A percentile compares a stretch with the other conserved stretches of the same genome.
Evolutionary conservation across 2,797 vertebrate species (phyloP).

Genomic region (Hafferia zeledoni): DNA sequence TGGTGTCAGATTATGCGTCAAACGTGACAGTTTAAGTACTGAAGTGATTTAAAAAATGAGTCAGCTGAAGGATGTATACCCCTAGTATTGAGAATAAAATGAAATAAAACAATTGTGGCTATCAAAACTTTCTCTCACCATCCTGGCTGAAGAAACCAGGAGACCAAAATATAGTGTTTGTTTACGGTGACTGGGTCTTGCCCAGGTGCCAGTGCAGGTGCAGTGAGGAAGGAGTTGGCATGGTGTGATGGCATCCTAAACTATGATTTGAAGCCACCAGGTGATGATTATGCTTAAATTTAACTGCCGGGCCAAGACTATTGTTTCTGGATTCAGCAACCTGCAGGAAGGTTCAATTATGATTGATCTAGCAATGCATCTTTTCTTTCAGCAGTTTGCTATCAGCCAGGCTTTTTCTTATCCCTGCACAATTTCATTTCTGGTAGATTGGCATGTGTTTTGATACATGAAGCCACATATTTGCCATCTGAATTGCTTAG

Average conservation of each 20-base stretch:
- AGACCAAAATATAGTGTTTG: neutral
- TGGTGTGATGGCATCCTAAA: neutral
- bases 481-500: neutral
- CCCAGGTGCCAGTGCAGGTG: neutral
- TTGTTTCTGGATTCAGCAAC: neutral
- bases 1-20: conserved; percentile 41
- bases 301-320: neutral
- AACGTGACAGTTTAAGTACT: conserved; percentile 41
- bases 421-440: neutral
- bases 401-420: neutral
- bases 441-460: neutral
- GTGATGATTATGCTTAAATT: neutral
- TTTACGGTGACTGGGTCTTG: neutral
- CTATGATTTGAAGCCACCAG: neutral
- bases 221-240: neutral
- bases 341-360: neutral
- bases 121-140: neutral
- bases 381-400: neutral
- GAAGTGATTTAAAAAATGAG: conserved; percentile 47
- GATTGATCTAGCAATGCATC: neutral
- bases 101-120: neutral
- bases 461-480: neutral
- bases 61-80: conserved; percentile 20
- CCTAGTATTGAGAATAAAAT: conserved; percentile 7
- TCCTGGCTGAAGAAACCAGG: neutral